Conservation (phyloP, 2,797 vertebrate genomes). For the Epinephelus malabaricus region DNA sequence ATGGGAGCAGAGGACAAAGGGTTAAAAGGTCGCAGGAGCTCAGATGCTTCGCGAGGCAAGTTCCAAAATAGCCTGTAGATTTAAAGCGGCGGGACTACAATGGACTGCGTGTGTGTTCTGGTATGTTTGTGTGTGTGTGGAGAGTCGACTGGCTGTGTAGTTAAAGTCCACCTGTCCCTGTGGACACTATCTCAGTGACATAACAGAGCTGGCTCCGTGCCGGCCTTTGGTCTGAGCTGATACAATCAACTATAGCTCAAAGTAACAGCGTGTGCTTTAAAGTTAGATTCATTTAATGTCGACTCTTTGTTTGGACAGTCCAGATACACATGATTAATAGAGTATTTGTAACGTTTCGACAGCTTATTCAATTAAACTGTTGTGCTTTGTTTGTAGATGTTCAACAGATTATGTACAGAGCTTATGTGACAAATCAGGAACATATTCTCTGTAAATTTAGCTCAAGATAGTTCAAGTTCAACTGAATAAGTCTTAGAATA, state of each 20-base stretch:
- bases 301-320: no score
- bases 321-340: no score
- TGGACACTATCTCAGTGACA: conserved; percentile 50
- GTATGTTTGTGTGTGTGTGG: conserved; percentile 29
- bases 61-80: conserved; percentile 77
- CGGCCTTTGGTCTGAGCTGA: conserved; percentile 23
- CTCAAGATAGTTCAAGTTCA: no score
- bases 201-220: conserved; percentile 35
- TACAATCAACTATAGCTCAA: conserved; percentile 9
- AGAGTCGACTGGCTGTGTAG: conserved; percentile 34
- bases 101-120: conserved; percentile 43
- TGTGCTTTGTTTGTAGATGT: no score
- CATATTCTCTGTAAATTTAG: no score
- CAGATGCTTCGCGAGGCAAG: conserved; percentile 75
- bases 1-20: conserved; percentile 56
- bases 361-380: no score
- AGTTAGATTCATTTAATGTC: not conserved
- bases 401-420: no score
- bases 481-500: no score
- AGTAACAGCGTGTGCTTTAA: not conserved
- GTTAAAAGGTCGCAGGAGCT: conserved; percentile 70
- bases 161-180: conserved; percentile 77
- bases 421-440: no score
- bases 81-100: conserved; percentile 70
- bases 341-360: no score